Conservation (phyloP, 2,113 vertebrate species). For the Tauraco erythrolophus region DNA sequence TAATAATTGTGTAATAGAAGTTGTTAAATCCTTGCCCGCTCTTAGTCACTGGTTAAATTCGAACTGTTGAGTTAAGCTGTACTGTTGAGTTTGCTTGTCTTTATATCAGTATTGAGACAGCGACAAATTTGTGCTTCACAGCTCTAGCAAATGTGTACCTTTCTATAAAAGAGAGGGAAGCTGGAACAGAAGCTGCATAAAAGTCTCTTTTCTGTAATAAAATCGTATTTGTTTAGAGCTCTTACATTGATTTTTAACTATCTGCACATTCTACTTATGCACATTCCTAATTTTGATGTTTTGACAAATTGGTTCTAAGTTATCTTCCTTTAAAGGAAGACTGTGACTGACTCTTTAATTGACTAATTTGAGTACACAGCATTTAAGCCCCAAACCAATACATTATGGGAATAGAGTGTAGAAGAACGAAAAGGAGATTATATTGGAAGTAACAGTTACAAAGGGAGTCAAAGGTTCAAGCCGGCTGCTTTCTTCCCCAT, state of each 20-base stretch:
- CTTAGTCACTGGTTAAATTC: background rate
- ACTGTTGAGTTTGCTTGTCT: background rate
- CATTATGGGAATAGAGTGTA: background rate
- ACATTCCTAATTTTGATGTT: background rate
- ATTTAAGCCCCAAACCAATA: background rate
- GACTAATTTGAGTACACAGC: background rate
- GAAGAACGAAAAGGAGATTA: background rate
- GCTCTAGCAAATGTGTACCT: background rate
- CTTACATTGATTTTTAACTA: background rate
- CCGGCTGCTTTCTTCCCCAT: background rate
- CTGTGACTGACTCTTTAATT: background rate
- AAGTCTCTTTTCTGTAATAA: background rate
- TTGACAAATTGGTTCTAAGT: background rate
- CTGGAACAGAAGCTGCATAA: background rate
- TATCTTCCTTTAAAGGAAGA: background rate
- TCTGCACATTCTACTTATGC: background rate
- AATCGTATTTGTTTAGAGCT: background rate
- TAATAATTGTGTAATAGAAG: background rate
- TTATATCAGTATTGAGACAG: background rate
- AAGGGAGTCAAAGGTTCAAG: background rate
- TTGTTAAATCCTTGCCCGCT: background rate
- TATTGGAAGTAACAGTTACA: background rate
- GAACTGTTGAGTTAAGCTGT: background rate
- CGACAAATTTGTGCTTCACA: background rate
- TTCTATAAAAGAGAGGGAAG: background rate